Conservation (phyloP, 2,113 vertebrate species). For the Ptyas mucosa region DNA sequence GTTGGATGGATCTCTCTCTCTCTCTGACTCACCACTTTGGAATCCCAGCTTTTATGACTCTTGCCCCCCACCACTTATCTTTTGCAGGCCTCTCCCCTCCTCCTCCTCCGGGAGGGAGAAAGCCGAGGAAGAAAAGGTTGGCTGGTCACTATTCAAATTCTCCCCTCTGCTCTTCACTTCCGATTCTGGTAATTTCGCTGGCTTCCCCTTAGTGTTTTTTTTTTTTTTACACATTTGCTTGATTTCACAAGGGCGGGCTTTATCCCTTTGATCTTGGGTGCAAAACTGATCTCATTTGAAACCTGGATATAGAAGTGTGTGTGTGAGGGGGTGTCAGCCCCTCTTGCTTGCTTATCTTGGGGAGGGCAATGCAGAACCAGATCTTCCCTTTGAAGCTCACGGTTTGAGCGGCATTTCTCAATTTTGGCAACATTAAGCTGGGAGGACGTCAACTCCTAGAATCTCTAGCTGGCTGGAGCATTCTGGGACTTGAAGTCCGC, state of each 20-base stretch:
- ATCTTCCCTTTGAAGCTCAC: not conserved
- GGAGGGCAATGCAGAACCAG: not conserved
- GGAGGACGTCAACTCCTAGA: not conserved
- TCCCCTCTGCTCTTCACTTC: not conserved
- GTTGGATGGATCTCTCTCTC: not conserved
- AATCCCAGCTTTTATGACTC: not conserved
- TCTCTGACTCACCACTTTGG: not conserved
- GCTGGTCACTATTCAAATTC: not conserved
- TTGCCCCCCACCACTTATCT: fast-evolving
- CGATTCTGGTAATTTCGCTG: not conserved
- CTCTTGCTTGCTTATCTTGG: not conserved
- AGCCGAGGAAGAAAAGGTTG: not conserved
- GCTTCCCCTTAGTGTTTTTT: too few relatives aligned
- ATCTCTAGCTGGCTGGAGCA: not conserved
- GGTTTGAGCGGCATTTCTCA: not conserved
- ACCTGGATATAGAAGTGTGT: not conserved
- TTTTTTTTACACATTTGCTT: not conserved
- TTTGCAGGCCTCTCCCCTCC: constrained; percentile 22
- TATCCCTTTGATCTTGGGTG: not conserved
- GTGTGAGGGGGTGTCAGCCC: too few relatives aligned
- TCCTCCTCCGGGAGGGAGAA: not conserved
- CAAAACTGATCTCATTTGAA: not conserved
- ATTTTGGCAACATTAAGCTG: not conserved
- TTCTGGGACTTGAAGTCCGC: too few relatives aligned
- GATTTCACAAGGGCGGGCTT: not conserved